Evolutionary conservation across 2,888 invertebrate genomes (phyloP).

Genomic region (Eurytoma californica): DNA sequence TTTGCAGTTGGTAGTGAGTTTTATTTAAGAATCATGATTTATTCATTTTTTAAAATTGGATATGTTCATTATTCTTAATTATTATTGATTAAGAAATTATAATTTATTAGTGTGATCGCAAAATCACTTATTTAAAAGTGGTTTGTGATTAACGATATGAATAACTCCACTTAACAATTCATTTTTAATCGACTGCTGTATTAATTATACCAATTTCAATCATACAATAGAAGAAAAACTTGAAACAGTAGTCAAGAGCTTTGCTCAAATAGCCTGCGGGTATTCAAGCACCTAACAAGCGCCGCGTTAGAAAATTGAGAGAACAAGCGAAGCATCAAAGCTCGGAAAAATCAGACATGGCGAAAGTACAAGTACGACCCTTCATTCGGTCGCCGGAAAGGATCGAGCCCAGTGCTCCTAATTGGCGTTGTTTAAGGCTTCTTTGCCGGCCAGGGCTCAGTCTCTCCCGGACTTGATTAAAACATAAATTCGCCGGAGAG

Average conservation of each 20-base stretch:
- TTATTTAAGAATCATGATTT: no score
- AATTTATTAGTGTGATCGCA: no score
- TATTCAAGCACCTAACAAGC: neutral
- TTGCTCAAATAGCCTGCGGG: neutral
- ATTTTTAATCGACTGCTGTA: no score
- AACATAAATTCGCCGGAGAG: conserved; percentile 11
- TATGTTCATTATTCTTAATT: no score
- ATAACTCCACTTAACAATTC: no score
- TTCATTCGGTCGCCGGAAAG: neutral
- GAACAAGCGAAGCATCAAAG: conserved; percentile 1
- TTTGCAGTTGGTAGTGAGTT: no score
- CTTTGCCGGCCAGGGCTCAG: neutral
- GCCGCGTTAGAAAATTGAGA: neutral
- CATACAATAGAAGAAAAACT: no score
- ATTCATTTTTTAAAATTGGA: no score
- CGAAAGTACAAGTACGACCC: neutral
- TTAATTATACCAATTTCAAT: no score
- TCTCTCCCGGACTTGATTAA: conserved; percentile 23
- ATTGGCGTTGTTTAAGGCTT: conserved; percentile 13
- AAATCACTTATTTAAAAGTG: no score
- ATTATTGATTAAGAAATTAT: no score
- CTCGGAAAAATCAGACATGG: conserved; percentile 2
- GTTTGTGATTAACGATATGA: no score
- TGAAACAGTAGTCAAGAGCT: neutral
- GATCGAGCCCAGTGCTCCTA: neutral